phyloP scores from a whole-genome alignment of 2,888 invertebrate genomes.

The Odontocolon sp. region DNA sequence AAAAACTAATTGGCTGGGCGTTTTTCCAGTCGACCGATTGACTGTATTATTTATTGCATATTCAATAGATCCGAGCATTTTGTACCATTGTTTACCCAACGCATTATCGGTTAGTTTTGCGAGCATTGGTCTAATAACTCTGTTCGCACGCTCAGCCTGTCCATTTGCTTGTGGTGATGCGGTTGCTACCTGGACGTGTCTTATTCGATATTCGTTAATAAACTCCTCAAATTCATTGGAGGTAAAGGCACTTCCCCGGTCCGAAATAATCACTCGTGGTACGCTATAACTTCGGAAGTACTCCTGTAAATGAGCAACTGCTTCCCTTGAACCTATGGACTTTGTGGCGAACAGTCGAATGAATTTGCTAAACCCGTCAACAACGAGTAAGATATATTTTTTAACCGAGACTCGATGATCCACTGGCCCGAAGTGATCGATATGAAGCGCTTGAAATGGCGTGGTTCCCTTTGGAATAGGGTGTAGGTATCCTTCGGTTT shows the following conservation, averaged over 20 bases:
- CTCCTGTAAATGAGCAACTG: constrained; percentile 2
- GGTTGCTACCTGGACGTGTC: constrained; percentile 65
- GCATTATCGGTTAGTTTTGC: constrained; percentile 50
- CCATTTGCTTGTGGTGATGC: constrained; percentile 69
- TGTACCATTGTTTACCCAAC: constrained; percentile 44
- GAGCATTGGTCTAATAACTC: constrained; percentile 60
- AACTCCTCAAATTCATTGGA: constrained; percentile 47
- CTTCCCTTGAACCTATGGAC: constrained; percentile 39
- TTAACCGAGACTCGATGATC: constrained; percentile 18
- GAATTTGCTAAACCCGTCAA: constrained; percentile 50
- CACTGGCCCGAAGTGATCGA: constrained; percentile 55
- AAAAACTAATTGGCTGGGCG: constrained; percentile 32
- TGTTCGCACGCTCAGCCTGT: constrained; percentile 64
- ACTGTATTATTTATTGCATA: constrained; percentile 32
- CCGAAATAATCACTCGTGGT: constrained; percentile 28
- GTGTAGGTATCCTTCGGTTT: constrained; percentile 55
- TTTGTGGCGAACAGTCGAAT: constrained; percentile 39
- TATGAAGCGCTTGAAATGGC: constrained; percentile 52
- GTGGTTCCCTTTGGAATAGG: constrained; percentile 57
- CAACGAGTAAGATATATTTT: constrained; percentile 43
- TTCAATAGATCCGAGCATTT: constrained; percentile 35
- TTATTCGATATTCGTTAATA: constrained; percentile 53
- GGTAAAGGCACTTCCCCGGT: too few relatives aligned
- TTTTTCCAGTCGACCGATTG: constrained; percentile 29
- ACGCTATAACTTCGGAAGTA: constrained; percentile 42